Base-by-base conservation (phyloP, 2,888 invertebrate genomes). In the Orthosia gothica region DNA sequence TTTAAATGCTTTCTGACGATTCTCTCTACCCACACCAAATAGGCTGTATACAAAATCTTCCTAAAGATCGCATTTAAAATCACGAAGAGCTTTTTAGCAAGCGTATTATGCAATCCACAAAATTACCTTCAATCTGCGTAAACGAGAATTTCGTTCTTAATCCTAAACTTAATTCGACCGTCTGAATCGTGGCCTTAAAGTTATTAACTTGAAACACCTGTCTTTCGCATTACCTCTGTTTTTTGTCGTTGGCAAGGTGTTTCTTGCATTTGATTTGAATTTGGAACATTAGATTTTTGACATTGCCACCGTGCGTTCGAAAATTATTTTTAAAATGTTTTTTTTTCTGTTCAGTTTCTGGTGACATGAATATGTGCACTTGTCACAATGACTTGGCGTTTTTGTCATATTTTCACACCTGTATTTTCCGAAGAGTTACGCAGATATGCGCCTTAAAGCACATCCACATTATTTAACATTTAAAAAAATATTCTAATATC, bases 201-300 rank as follows among this genome's bases (percentile, higher is more conserved):
- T 88, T 86, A 88, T 89, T 89, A 89, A 88, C 85, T 75, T 66
- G 81, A 80, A 78, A 77, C 93, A 94, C 94, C 94, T 94, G 94
- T 92, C 92, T 91, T 93, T 92, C 82, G 92, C 94, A 90, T 92
- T 92, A 90, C 90, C 85, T 82, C 78, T 74, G 85, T 90, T 93
- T 93, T 94, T 93, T 92, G 87, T 91, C 59, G 63, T 79, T 81
- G 81, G 93, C 94, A 94, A 94, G 94, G 93, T 94, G 94, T 91
- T 91, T 85, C 86, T 78, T 81, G 80, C 79, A 87, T 87, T 88
- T 87, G 81, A 87, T 91, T 91, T 89, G 86, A 89, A 91, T 92
- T 93, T 82, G 86, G 89, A 88, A 89, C 91, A 91, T 91, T 91
- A 92, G 91, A 91, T 89, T 88, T 88, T 89, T 86, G 81, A 84